phyloP scores from a whole-genome alignment of 2,888 invertebrate species.

The Ichneumoninae sp. region DNA sequence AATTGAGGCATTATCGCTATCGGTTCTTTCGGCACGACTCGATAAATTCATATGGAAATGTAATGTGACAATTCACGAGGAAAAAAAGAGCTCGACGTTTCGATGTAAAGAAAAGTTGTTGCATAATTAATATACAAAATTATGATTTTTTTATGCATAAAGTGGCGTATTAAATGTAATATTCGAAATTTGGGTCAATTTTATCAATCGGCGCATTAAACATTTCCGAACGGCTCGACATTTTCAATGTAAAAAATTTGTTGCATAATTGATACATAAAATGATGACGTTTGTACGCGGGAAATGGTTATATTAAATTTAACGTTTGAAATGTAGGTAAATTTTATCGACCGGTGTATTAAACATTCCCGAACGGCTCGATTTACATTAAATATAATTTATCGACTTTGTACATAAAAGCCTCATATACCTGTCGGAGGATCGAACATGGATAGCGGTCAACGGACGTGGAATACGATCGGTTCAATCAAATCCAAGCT shows the following conservation, averaged over 20 bases:
- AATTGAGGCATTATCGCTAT: too few species aligned
- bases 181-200: not conserved
- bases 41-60: too few species aligned
- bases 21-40: too few species aligned
- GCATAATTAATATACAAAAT: too few species aligned
- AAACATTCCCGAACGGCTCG: not conserved
- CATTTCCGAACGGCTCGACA: too few species aligned
- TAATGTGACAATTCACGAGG: too few species aligned
- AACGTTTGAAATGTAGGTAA: not conserved
- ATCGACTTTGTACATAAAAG: not conserved
- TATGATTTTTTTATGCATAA: too few species aligned
- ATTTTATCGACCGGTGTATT: not conserved
- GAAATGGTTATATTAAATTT: not conserved
- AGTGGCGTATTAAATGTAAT: not conserved
- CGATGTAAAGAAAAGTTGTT: not conserved
- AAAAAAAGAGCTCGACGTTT: too few species aligned
- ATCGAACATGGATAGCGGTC: not conserved
- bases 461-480: not conserved
- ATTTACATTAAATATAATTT: not conserved
- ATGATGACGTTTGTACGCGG: too few species aligned
- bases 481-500: slow-evolving; percentile 16
- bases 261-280: too few species aligned
- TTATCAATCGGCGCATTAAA: not conserved
- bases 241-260: too few species aligned
- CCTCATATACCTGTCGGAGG: not conserved